A percentile compares a stretch with the other conserved stretches of the same genome.
Conservation (phyloP, 2,797 vertebrate genomes). For the Tamandua tetradactyla region DNA sequence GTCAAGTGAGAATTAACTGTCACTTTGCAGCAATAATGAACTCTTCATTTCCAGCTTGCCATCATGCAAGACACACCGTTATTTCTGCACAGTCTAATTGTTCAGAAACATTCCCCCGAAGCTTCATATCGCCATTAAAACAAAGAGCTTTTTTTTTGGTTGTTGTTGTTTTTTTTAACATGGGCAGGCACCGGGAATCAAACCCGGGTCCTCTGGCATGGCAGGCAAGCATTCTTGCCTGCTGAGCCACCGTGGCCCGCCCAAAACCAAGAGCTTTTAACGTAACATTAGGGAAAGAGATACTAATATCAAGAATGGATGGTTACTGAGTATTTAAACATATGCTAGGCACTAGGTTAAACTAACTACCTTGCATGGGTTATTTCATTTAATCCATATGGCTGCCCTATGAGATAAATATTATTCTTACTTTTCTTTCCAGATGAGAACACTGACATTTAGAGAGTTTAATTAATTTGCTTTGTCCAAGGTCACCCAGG, state of each 20-base stretch:
- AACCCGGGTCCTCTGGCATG: too few species aligned
- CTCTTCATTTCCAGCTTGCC: neutral
- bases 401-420: neutral
- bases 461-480: too few species aligned
- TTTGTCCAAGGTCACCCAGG: too few species aligned
- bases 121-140: neutral
- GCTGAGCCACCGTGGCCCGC: too few species aligned
- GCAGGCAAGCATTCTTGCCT: too few species aligned
- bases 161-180: too few species aligned
- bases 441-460: too few species aligned
- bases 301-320: neutral
- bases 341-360: neutral
- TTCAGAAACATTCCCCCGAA: neutral
- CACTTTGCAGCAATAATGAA: neutral
- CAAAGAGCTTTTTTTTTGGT: neutral
- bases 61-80: neutral
- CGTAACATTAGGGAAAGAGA: neutral
- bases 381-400: neutral
- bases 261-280: neutral
- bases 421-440: too few species aligned
- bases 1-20: neutral
- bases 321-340: neutral
- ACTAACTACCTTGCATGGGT: neutral
- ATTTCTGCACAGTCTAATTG: neutral
- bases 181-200: too few species aligned